phyloP scores from a whole-genome alignment of 2,797 vertebrate species.

The Australoheros facetus region DNA sequence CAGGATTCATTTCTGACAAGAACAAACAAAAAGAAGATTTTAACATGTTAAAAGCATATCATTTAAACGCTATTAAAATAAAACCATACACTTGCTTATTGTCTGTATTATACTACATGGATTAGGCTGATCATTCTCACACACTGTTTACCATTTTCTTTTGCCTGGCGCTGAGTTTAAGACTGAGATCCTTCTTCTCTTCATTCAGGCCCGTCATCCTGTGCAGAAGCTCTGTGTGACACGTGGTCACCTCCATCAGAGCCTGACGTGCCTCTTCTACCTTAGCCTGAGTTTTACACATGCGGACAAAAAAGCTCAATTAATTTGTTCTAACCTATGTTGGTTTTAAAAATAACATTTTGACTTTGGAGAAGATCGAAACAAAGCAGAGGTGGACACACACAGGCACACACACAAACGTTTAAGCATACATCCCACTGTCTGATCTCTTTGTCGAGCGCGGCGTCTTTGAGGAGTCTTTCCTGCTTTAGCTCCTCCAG shows the following conservation, averaged over 20 bases:
- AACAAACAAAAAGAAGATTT: neutral
- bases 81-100: neutral
- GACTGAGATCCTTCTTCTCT: conserved; percentile 83
- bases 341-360: neutral
- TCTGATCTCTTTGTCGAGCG: conserved; percentile 76
- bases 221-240: conserved; percentile 81
- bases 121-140: neutral
- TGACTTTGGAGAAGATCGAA: neutral
- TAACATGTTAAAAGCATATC: neutral
- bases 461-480: conserved; percentile 76
- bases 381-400: neutral
- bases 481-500: conserved; percentile 88
- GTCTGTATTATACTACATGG: neutral
- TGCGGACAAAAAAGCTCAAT: neutral
- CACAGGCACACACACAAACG: neutral
- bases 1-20: neutral
- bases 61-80: neutral
- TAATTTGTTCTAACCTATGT: neutral
- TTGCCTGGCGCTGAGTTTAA: conserved; percentile 77
- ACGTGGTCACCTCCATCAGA: conserved; percentile 79
- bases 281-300: conserved; percentile 75
- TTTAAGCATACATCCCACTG: conserved; percentile 78
- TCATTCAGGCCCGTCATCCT: conserved; percentile 73
- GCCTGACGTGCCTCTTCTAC: conserved; percentile 70
- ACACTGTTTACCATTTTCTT: conserved; percentile 76